phyloP scores from a whole-genome alignment of 2,797 vertebrate species.

The Coilia nasus region DNA sequence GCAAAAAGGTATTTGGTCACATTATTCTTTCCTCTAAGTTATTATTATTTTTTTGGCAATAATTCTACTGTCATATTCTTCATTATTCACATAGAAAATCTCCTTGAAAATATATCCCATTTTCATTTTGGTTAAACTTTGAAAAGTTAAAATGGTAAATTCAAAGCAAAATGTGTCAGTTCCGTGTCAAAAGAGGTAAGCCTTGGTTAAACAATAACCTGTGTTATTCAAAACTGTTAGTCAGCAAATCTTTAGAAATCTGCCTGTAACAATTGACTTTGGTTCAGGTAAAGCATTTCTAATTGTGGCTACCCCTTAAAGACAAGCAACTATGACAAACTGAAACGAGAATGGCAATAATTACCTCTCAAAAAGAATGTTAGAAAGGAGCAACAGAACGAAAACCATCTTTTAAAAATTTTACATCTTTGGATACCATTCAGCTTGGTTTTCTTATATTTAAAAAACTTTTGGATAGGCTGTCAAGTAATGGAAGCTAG shows the following conservation, averaged over 20 bases:
- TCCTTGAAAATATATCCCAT: constrained; percentile 75
- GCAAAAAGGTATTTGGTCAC: constrained; percentile 69
- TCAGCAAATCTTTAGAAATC: constrained; percentile 49
- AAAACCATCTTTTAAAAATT: constrained; percentile 68
- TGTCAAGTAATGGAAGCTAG: constrained; percentile 49
- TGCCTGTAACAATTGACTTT: constrained; percentile 60
- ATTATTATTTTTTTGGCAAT: constrained; percentile 74
- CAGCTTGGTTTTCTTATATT: constrained; percentile 70
- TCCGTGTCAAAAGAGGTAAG: constrained; percentile 53
- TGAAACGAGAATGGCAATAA: constrained; percentile 50
- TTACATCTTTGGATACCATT: constrained; percentile 77
- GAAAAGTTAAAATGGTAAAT: constrained; percentile 61
- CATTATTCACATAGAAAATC: constrained; percentile 70
- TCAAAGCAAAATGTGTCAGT: constrained; percentile 58
- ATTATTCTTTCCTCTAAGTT: constrained; percentile 57
- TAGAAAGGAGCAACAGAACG: constrained; percentile 60
- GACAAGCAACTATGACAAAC: constrained; percentile 60
- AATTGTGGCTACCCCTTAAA: constrained; percentile 55
- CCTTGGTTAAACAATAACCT: constrained; percentile 42
- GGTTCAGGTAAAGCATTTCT: constrained; percentile 69
- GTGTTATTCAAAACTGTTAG: constrained; percentile 44
- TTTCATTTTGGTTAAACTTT: constrained; percentile 72
- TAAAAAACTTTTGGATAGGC: constrained; percentile 66
- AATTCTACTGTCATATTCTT: constrained; percentile 60
- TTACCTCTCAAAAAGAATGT: constrained; percentile 44